Evolutionary conservation across 2,888 invertebrate species (phyloP).

Genomic region (Tanytarsus gracilentus): DNA sequence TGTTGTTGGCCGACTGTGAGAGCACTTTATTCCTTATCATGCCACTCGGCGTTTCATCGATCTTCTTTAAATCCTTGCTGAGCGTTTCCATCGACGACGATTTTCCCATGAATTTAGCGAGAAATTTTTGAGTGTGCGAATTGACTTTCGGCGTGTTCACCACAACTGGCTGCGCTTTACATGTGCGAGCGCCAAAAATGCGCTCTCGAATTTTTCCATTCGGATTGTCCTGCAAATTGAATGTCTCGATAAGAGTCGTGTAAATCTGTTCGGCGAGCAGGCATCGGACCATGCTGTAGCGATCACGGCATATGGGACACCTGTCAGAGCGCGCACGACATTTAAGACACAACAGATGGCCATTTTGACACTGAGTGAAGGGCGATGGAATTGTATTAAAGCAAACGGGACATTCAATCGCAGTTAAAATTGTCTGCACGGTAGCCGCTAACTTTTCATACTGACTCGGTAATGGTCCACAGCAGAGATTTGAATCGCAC

Average conservation of each 20-base stretch:
- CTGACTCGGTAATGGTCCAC: slow-evolving; percentile 49
- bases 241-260: slow-evolving; percentile 45
- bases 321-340: slow-evolving; percentile 52
- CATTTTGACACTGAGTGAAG: slow-evolving; percentile 55
- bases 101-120: slow-evolving; percentile 45
- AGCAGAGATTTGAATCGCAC: slow-evolving; percentile 46
- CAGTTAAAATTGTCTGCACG: slow-evolving; percentile 45
- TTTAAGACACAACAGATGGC: slow-evolving; percentile 53
- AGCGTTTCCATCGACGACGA: slow-evolving; percentile 47
- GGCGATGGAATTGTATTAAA: slow-evolving; percentile 54
- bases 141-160: slow-evolving; percentile 30
- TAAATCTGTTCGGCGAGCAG: slow-evolving; percentile 49
- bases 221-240: slow-evolving; percentile 43
- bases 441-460: slow-evolving; percentile 47
- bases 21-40: slow-evolving; percentile 39
- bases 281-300: slow-evolving; percentile 46
- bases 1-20: slow-evolving; percentile 45
- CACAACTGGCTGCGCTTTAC: slow-evolving; percentile 22
- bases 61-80: slow-evolving; percentile 31
- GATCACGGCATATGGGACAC: slow-evolving; percentile 55
- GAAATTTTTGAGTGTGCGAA: slow-evolving; percentile 44
- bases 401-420: slow-evolving; percentile 58
- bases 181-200: slow-evolving; percentile 40
- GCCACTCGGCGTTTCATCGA: slow-evolving; percentile 33
- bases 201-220: slow-evolving; percentile 44